A percentile compares a stretch with the other conserved stretches of the same genome.
Conservation (phyloP, 2,797 vertebrate genomes). For the Trachurus trachurus region DNA sequence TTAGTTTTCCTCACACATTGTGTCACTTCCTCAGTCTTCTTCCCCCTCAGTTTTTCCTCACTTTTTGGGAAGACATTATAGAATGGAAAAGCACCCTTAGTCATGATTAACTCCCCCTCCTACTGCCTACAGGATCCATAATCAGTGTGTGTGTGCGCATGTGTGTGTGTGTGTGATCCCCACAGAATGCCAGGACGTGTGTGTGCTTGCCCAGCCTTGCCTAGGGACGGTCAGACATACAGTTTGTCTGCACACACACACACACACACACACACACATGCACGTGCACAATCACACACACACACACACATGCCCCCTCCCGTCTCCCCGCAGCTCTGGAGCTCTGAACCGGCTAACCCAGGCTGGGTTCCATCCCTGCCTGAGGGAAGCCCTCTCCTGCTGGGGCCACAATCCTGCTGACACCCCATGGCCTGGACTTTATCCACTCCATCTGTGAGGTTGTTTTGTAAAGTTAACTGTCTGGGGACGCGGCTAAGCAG, state of each 20-base stretch:
- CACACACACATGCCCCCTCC: slow-evolving; percentile 44
- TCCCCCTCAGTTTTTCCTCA: slow-evolving; percentile 3
- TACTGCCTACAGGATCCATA: slow-evolving; percentile 43
- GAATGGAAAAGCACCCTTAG: slow-evolving; percentile 58
- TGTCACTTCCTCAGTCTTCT: not conserved
- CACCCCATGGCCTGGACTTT: slow-evolving; percentile 64
- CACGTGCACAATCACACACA: not conserved
- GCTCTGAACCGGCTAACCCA: slow-evolving; percentile 58
- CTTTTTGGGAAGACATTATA: slow-evolving; percentile 30
- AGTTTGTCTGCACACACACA: slow-evolving; percentile 36
- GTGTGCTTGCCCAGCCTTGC: slow-evolving; percentile 77
- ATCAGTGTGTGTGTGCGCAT: slow-evolving; percentile 17
- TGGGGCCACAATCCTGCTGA: slow-evolving; percentile 61
- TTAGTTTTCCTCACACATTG: not conserved
- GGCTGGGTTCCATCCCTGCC: slow-evolving; percentile 61
- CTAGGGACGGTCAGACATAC: slow-evolving; percentile 69
- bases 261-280: slow-evolving; percentile 22
- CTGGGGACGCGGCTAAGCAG: slow-evolving; percentile 52
- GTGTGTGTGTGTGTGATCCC: slow-evolving; percentile 22
- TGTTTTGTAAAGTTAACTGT: slow-evolving; percentile 67
- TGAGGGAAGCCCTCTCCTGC: slow-evolving; percentile 68
- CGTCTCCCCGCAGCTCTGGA: slow-evolving; percentile 50
- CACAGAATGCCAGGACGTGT: slow-evolving; percentile 66
- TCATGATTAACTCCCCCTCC: slow-evolving; percentile 52
- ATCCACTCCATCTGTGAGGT: slow-evolving; percentile 70